Evolutionary conservation across 2,888 invertebrate genomes (phyloP).

Genomic region (Protonemura montana): DNA sequence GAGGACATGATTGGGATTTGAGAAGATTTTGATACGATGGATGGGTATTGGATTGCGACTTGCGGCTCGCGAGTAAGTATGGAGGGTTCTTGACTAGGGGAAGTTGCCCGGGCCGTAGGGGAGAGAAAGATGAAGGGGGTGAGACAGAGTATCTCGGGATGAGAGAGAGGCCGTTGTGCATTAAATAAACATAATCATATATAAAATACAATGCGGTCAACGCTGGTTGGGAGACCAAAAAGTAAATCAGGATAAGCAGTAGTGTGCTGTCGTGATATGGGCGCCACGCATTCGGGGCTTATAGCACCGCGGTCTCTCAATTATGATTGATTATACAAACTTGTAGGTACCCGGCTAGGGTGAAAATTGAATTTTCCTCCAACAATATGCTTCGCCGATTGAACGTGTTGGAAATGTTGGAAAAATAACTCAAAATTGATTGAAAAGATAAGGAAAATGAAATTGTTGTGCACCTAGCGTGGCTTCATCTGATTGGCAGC

Average conservation of each 20-base stretch:
- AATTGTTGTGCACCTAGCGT: neutral
- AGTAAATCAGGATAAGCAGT: conserved; percentile 12
- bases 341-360: neutral
- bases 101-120: neutral
- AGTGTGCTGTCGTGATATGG: neutral
- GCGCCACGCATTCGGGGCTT: neutral
- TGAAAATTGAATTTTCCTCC: conserved; percentile 1
- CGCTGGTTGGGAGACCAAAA: neutral
- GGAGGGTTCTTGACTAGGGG: neutral
- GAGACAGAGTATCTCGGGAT: neutral
- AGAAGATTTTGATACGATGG: neutral
- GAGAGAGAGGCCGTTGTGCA: neutral
- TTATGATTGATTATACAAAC: conserved; percentile 30
- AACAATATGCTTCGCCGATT: conserved; percentile 7
- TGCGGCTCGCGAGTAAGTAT: neutral
- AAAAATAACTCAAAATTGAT: conserved; percentile 7
- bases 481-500: neutral
- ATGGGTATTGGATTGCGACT: neutral
- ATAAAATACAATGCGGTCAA: neutral
- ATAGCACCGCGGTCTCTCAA: conserved; percentile 13
- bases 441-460: conserved; percentile 12
- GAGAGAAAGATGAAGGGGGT: neutral
- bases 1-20: neutral
- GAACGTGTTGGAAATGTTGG: neutral
- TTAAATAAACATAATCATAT: neutral